Evolutionary conservation across 2,888 invertebrate genomes (phyloP), one percentile per base, ranked within the genome.

Genomic region (Platycnemis pennipes): DNA sequence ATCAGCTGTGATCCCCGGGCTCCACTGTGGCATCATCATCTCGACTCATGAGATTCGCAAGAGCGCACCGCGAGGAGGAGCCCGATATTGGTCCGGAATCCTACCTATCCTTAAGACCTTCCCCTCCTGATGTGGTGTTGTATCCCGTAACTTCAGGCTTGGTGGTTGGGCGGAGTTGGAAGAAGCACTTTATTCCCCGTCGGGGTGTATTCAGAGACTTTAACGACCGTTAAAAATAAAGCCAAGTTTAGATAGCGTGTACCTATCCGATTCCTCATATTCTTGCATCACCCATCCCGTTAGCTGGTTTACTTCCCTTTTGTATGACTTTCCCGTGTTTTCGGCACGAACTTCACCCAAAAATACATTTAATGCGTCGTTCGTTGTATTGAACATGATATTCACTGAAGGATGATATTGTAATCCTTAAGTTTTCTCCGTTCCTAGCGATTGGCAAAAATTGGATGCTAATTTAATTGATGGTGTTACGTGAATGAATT

Each of bases 1-100:
- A 46, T 49, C 26, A 19, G 88, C 45, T 46, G 49, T 53, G 31
- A 88, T 88, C 46, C 88, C 45, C n/a, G n/a, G 88, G 88, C 46
- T 88, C 49, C 49, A 11, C 88, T 31, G 31, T 13, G 31, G 3
- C n/a, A 11, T 49, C 88, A n/a, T 77, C 77, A n/a, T n/a, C n/a
- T n/a, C n/a, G n/a, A 19, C 63, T 19, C 19, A 4, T 63, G 42
- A 19, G 11, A 45, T 19, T 37, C 8, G 86, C 37, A 37, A 86
- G 31, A 37, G 86, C 31, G 22, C 19, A 42, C 22, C 26, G 45
- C 63, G 63, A 63, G 63, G 26, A n/a, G n/a, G n/a, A n/a, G 13
- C 8, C 49, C 8, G 49, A 49, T 8, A 26, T 88, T 88, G 45
- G 88, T 49, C 88, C 16, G 45, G 13, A 37, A 49, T n/a, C n/a